phyloP scores from a whole-genome alignment of 2,888 invertebrate species.

The Athripsodes cinereus region DNA sequence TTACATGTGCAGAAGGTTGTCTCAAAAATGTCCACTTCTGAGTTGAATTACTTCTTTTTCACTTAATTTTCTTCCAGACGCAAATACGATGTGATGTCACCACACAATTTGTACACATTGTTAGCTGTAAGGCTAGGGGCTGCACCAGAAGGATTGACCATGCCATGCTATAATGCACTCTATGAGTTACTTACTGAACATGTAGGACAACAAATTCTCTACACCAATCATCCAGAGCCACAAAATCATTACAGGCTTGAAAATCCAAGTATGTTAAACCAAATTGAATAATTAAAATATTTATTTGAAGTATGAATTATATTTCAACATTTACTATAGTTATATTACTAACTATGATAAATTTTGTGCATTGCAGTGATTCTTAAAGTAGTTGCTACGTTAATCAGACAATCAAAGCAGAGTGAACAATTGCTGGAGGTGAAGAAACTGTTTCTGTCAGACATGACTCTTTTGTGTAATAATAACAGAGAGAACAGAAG shows the following conservation, averaged over 20 bases:
- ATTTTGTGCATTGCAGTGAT: slow-evolving; percentile 93
- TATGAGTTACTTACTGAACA: slow-evolving; percentile 98
- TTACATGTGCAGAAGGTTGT: too few species aligned
- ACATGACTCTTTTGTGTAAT: slow-evolving; percentile 96
- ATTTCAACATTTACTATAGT: too few species aligned
- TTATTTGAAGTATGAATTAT: too few species aligned
- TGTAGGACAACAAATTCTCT: slow-evolving; percentile 90
- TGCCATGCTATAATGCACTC: slow-evolving; percentile 96
- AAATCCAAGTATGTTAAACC: slow-evolving; percentile 80
- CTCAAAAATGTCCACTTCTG: too few species aligned
- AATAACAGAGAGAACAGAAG: slow-evolving; percentile 95
- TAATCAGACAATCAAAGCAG: slow-evolving; percentile 94
- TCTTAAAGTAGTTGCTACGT: slow-evolving; percentile 95
- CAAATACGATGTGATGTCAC: slow-evolving; percentile 99
- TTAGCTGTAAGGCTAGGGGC: slow-evolving; percentile 87
- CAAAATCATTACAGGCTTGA: slow-evolving; percentile 92
- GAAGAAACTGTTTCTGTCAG: slow-evolving; percentile 93
- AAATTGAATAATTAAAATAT: too few species aligned
- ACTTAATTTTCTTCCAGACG: slow-evolving; percentile 63
- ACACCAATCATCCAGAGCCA: slow-evolving; percentile 91
- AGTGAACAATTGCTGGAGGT: slow-evolving; percentile 86
- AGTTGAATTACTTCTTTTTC: too few species aligned
- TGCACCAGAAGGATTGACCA: slow-evolving; percentile 74
- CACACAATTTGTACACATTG: slow-evolving; percentile 95
- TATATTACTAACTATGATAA: too few species aligned